Conservation (phyloP, 2,113 vertebrate species). For the Clarias batrachus region DNA sequence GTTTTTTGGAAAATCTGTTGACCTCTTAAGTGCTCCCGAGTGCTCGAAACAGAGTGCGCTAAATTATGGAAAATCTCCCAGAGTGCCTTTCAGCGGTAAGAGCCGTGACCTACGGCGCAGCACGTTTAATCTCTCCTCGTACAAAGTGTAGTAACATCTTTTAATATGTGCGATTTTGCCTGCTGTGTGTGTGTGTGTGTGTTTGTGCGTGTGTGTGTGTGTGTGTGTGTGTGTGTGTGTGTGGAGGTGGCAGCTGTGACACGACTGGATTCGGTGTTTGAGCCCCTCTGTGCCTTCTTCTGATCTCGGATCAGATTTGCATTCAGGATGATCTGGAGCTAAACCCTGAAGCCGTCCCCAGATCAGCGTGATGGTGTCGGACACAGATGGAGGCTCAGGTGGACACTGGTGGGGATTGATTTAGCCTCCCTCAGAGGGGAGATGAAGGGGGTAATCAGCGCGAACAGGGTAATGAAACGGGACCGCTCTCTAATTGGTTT, state of each 20-base stretch:
- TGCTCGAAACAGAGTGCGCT: conserved; percentile 30
- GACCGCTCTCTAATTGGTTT: conserved; percentile 37
- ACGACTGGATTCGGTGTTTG: conserved; percentile 62
- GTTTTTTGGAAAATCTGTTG: not conserved
- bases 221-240: conserved; percentile 9
- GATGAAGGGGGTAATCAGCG: conserved; percentile 47
- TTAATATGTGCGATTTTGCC: conserved; percentile 41
- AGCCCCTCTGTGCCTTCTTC: conserved; percentile 31
- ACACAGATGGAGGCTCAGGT: conserved; percentile 63
- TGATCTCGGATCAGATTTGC: not conserved
- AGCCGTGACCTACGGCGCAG: conserved; percentile 42
- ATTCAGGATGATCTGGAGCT: not conserved
- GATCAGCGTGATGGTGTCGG: conserved; percentile 25
- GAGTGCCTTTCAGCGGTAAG: conserved; percentile 41
- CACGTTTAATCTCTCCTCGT: conserved; percentile 43
- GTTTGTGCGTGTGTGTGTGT: not conserved
- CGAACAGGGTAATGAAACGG: conserved; percentile 47
- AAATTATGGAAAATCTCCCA: conserved; percentile 53
- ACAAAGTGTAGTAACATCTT: conserved; percentile 18
- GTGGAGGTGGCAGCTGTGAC: not conserved
- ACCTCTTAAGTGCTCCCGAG: conserved; percentile 27
- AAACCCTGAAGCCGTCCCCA: not conserved
- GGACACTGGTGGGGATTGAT: conserved; percentile 69
- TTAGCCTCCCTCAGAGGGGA: conserved; percentile 50
- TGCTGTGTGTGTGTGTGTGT: not conserved